Conservation (phyloP, 2,113 vertebrate genomes). For the Grammomys surdaster region DNA sequence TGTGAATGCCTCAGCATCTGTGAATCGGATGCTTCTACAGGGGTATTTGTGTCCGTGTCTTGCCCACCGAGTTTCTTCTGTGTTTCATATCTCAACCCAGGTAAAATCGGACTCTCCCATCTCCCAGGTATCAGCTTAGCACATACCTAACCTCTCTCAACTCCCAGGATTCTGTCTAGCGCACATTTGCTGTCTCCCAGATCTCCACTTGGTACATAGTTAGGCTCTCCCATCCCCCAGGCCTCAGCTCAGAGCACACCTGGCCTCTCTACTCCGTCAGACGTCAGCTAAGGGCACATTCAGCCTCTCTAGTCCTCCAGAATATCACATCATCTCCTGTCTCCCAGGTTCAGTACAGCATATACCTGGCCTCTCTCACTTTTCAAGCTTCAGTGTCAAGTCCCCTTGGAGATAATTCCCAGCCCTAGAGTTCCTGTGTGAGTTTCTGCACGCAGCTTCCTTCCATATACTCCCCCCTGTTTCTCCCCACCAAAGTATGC, state of each 20-base stretch:
- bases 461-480: neutral
- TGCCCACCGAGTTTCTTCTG: neutral
- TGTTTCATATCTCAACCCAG: neutral
- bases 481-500: neutral
- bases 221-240: neutral
- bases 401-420: neutral
- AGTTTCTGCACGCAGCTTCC: neutral
- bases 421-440: neutral
- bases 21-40: neutral
- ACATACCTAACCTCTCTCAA: neutral
- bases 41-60: neutral
- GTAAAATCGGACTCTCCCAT: neutral
- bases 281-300: neutral
- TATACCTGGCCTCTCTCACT: neutral
- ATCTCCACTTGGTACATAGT: neutral
- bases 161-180: neutral
- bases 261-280: neutral
- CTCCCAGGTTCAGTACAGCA: rapidly evolving
- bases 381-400: neutral
- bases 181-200: neutral
- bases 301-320: neutral
- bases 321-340: neutral
- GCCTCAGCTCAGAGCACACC: neutral
- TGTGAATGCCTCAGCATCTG: neutral
- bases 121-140: neutral